Evolutionary conservation across 2,113 vertebrate genomes (phyloP), one percentile per base, ranked within the genome.

Genomic region (Carassius gibelio): DNA sequence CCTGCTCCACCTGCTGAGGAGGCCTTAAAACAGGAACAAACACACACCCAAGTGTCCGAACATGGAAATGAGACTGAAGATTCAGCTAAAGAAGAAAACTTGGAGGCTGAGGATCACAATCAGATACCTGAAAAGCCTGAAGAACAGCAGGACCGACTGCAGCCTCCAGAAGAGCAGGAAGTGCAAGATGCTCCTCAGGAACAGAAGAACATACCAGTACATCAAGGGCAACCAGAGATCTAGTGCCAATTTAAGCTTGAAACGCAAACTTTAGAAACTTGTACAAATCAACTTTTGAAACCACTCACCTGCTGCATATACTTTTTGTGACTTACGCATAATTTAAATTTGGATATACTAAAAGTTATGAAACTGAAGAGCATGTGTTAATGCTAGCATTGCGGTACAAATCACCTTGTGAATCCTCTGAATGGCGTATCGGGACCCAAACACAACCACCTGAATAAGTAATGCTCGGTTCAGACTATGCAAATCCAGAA

Each of bases 201-300:
- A 42, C 26, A 34, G 68, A 59, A 72, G 13, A 55, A 34, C 8
- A 26, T 62, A 19, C 59, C 75, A 57, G 85, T 75, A 21, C 85
- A 88, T 64, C 69, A 82, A 42, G 69, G 68, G 36, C 82, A 86
- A 71, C 76, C 68, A 6, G 87, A 88, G 50, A 88, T 81, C 23
- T 88, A 75, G 61, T 30, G 11, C n/a, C 34, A 48, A 45, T 11
- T 66, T 80, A 15, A 30, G 30, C 55, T 42, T 15, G 0, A 38
- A 11, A 17, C 15, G 36, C 14, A 9, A 9, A 21, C 15, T 34
- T 68, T 15, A 68, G 26, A 68, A 38, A 74, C 69, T 10, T 23
- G 1, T 68, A 36, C 7, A 81, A 66, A 30, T 3, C 38, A 19
- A 30, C 38, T 2, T 72, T 42, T 8, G 19, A 42, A 72, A 72